A percentile compares a stretch with the other conserved stretches of the same genome.
Evolutionary conservation across 1,140 invertebrate species (phyloP).

Genomic region (Sycobia sp.): DNA sequence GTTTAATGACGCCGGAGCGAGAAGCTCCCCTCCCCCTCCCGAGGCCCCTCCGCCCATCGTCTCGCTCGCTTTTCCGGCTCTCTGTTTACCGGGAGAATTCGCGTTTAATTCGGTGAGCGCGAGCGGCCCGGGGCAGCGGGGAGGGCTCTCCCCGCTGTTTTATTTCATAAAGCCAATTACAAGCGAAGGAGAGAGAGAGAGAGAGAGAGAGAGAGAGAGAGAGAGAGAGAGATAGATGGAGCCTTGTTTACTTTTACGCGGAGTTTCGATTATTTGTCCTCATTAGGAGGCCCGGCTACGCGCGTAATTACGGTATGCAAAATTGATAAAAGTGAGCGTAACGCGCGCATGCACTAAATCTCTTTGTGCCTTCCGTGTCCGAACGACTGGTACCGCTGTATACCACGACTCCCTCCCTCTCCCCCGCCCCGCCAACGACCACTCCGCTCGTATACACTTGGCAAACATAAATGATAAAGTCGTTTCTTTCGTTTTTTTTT

Average conservation of each 20-base stretch:
- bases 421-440: background rate
- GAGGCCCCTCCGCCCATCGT: background rate
- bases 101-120: slow-evolving; percentile 10
- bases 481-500: too few species aligned
- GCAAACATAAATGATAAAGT: slow-evolving; percentile 19
- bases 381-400: too few species aligned
- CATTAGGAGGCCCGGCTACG: slow-evolving; percentile 14
- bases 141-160: too few species aligned
- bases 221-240: too few species aligned
- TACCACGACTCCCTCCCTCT: too few species aligned
- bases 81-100: too few species aligned
- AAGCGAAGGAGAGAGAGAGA: too few species aligned
- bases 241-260: slow-evolving; percentile 1
- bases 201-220: too few species aligned
- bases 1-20: slow-evolving; percentile 15
- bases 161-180: slow-evolving; percentile 33
- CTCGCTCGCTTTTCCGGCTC: background rate
- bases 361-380: slow-evolving; percentile 14
- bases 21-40: background rate
- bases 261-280: slow-evolving; percentile 28
- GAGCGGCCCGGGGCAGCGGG: too few species aligned
- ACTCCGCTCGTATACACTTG: background rate
- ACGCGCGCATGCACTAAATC: slow-evolving; percentile 16
- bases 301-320: slow-evolving; percentile 25
- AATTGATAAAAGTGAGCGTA: slow-evolving; percentile 29